A percentile compares a stretch with the other conserved stretches of the same genome.
phyloP scores from a whole-genome alignment of 2,797 vertebrate genomes.

The Rhodeus uyekii region DNA sequence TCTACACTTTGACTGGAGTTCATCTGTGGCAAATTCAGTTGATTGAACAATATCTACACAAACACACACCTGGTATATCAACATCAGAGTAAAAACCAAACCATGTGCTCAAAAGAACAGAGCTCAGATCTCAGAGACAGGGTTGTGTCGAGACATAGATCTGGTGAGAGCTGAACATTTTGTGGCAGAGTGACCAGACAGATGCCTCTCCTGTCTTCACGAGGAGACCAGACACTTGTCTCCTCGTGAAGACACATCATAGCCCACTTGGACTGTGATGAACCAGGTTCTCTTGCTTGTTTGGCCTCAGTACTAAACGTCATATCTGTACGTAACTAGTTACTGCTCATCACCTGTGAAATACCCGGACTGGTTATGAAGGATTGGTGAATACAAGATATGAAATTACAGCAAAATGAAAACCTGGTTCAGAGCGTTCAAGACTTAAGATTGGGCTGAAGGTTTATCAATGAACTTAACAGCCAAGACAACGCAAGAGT shows the following conservation, averaged over 20 bases:
- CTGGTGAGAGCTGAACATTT: not conserved
- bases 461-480: not conserved
- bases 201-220: not conserved
- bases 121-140: not conserved
- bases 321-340: not conserved
- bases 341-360: not conserved
- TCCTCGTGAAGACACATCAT: not conserved
- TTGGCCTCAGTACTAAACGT: too few species aligned
- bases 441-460: not conserved
- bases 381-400: too few species aligned
- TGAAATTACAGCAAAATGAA: not conserved
- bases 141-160: not conserved
- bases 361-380: not conserved
- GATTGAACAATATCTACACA: not conserved
- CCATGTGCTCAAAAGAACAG: not conserved
- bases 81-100: not conserved
- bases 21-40: not conserved
- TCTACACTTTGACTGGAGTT: not conserved
- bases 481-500: not conserved
- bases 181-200: not conserved
- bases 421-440: not conserved
- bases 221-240: not conserved
- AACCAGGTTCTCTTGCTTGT: not conserved
- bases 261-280: not conserved
- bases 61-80: not conserved